Conservation (phyloP, 2,888 invertebrate species). For the Hirtodrosophila alboralis region DNA sequence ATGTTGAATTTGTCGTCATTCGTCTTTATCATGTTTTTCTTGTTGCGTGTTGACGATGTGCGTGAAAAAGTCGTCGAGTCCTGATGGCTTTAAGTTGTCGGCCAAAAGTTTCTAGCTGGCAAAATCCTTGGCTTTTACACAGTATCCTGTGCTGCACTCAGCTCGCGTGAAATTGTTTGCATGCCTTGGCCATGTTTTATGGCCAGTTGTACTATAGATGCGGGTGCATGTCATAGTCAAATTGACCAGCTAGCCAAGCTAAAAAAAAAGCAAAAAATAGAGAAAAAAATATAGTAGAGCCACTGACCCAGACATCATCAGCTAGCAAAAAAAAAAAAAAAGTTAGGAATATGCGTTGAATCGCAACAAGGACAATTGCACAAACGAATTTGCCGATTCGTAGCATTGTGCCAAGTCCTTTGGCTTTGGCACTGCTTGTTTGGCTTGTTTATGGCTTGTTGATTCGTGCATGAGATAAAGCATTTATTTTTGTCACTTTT, state of each 20-base stretch:
- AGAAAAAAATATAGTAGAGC: conserved; percentile 39
- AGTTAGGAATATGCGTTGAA: conserved; percentile 25
- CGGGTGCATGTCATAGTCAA: conserved; percentile 71
- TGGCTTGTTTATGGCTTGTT: conserved; percentile 71
- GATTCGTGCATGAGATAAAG: conserved; percentile 65
- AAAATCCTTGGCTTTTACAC: conserved; percentile 25
- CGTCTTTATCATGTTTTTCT: conserved; percentile 57
- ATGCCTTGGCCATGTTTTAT: conserved; percentile 51
- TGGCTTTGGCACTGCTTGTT: conserved; percentile 39
- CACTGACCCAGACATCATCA: conserved; percentile 53
- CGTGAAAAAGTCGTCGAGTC: conserved; percentile 43
- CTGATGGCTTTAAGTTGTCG: conserved; percentile 55
- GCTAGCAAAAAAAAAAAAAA: conserved; percentile 15
- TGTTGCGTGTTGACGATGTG: conserved; percentile 63
- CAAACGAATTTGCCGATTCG: conserved; percentile 36
- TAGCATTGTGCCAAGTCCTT: conserved; percentile 42
- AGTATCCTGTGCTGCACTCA: conserved; percentile 28
- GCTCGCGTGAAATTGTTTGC: conserved; percentile 59
- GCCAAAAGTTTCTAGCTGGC: conserved; percentile 42
- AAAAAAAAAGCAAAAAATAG: conserved; percentile 27
- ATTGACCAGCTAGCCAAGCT: conserved; percentile 66
- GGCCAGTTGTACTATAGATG: conserved; percentile 39
- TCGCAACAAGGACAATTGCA: conserved; percentile 40
- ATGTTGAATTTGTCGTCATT: conserved; percentile 67
- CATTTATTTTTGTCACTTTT: conserved; percentile 60